Evolutionary conservation across 2,113 vertebrate species (phyloP), one percentile per base, ranked within the genome.

Genomic region (Hypocryptadius cinnamomeus): DNA sequence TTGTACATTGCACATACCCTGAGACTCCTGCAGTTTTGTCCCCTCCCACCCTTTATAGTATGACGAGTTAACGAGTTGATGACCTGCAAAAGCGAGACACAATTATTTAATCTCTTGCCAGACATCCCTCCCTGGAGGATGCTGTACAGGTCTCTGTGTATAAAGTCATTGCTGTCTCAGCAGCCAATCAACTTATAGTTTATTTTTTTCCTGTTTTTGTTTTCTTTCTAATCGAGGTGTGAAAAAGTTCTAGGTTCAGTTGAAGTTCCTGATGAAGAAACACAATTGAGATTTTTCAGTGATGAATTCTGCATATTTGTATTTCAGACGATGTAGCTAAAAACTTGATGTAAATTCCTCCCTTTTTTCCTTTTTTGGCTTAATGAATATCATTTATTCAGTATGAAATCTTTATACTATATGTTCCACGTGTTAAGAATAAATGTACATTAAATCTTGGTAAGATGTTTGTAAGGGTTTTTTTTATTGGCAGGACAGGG

Each of bases 341-440:
- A 98, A 98, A 99, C 98, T 98, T 98, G 98, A 99, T 99, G 99
- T 99, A 99, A 99, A 99, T 99, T 99, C 98, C 98, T 98, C 98
- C 98, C 98, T 98, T 98, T 98, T 98, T 98, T 98, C 98, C 98
- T 98, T 99, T 99, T 99, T 99, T 99, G 99, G 99, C 99, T 99
- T 99, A 99, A 99, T 99, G 99, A 99, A 99, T 99, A 99, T 99
- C 99, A 99, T 99, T 99, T 99, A 99, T 99, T 99, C 99, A 99
- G 99, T 99, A 99, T 99, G 99, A 99, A 99, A 99, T 99, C 99
- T 99, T 99, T 99, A 99, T 99, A 99, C 99, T 99, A 99, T 99
- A 99, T 99, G 99, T 99, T 99, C 99, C 99, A 99, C 98, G 99
- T 99, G 99, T 99, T 99, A 99, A 99, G 98, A 99, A 99, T 99